phyloP scores from a whole-genome alignment of 2,888 invertebrate genomes.

The Cylindroiulus punctatus region DNA sequence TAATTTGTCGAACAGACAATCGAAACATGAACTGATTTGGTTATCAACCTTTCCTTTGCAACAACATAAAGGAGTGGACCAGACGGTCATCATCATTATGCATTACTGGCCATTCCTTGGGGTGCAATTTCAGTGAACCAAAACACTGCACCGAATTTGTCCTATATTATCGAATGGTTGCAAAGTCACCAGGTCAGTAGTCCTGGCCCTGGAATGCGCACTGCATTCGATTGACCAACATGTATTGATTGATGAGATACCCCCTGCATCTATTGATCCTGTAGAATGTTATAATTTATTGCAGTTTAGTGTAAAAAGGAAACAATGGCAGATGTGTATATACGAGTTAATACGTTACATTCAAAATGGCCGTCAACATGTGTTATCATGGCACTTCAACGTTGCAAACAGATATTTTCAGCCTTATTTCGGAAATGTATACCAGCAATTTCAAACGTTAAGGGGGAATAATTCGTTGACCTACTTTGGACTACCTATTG shows the following conservation, averaged over 20 bases:
- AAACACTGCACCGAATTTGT: background rate
- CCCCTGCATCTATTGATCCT: background rate
- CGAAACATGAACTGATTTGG: constrained; percentile 11
- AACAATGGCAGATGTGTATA: too few species aligned
- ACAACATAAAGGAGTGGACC: background rate
- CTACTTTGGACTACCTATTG: background rate
- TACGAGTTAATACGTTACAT: too few species aligned
- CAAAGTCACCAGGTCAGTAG: constrained; percentile 22
- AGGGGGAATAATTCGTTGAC: constrained; percentile 4
- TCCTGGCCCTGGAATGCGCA: background rate
- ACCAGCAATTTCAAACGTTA: background rate
- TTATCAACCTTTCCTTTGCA: background rate
- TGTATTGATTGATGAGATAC: background rate
- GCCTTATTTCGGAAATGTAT: background rate
- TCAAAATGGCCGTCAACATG: too few species aligned
- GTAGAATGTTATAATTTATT: too few species aligned
- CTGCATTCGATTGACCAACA: constrained; percentile 11
- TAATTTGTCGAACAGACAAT: background rate
- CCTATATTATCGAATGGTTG: background rate
- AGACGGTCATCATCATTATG: background rate
- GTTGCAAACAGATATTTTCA: background rate
- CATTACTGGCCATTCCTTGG: background rate
- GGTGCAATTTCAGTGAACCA: constrained; percentile 11
- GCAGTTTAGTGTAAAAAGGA: too few species aligned
- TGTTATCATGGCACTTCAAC: background rate